These are phyloP conservation scores for Alligator sinensis DNA, from an alignment of 2,113 vertebrate species.

Conservation along the genomic window DNA sequence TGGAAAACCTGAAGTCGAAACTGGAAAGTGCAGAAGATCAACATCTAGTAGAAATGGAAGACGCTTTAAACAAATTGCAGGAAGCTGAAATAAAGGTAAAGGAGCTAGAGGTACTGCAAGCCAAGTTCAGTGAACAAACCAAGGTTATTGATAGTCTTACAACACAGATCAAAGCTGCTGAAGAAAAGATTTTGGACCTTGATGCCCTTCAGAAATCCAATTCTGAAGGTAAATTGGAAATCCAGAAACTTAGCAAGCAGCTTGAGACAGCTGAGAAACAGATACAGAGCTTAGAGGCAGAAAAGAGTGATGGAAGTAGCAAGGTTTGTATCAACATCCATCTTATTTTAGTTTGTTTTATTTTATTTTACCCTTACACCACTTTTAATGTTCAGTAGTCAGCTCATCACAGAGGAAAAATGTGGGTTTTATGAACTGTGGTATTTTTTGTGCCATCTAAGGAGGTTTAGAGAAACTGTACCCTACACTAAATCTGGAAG, in stretches of 20 bases:
- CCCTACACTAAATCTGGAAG: neutral
- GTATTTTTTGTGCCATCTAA: constrained; percentile 19
- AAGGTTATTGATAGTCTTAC: constrained; percentile 80
- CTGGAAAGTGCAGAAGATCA: constrained; percentile 92
- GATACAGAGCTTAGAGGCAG: constrained; percentile 80
- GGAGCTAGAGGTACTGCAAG: constrained; percentile 87
- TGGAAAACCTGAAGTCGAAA: constrained; percentile 84
- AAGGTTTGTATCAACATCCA: constrained; percentile 86
- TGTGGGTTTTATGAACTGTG: fast-evolving
- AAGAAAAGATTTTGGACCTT: constrained; percentile 85
- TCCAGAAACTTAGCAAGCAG: constrained; percentile 83
- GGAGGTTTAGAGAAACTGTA: constrained; percentile 40
- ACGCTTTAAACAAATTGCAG: constrained; percentile 92
- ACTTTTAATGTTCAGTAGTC: constrained; percentile 9
- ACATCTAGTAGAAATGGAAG: constrained; percentile 98
- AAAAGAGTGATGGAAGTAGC: constrained; percentile 79
- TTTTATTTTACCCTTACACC: constrained; percentile 48
- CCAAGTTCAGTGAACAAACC: constrained; percentile 78
- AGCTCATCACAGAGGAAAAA: constrained; percentile 26
- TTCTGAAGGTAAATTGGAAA: constrained; percentile 88
- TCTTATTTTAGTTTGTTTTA: constrained; percentile 35
- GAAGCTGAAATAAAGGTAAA: constrained; percentile 91
- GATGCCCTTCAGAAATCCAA: constrained; percentile 83
- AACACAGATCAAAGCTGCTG: constrained; percentile 80
- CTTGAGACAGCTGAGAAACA: constrained; percentile 84